Base-by-base conservation (phyloP, 2,113 vertebrate species). In the Opisthocomus hoazin region DNA sequence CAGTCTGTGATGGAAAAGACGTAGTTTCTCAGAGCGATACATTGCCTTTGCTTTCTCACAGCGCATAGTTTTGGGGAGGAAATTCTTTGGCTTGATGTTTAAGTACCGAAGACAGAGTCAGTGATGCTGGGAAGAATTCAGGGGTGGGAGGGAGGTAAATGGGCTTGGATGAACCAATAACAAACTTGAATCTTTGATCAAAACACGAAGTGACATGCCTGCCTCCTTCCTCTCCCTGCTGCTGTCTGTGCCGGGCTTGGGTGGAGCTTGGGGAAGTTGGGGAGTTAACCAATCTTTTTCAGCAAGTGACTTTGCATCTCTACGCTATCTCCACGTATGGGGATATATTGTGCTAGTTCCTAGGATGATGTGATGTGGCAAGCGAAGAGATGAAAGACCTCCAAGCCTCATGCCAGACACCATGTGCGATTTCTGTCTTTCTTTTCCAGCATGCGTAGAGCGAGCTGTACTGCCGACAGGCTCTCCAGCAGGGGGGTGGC, bases 131-230 rank as follows among this genome's bases (percentile, higher is more conserved):
- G 89, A 89, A 96, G 69, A 95, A 91, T 89, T 95, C 54, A 60
- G 77, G 36, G 63, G 21, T 64, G 43, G 77, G 43, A 87, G n/a
- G 53, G 82, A 82, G 20, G 57, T 87, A 90, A 92, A 84, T 58
- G 32, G 73, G 69, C 77, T 91, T 94, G 57, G 70, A 82, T 79
- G 81, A 94, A 94, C 94, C 84, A 92, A 85, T 82, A 97, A 61
- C 32, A 85, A 82, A 89, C 65, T 78, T 69, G 58, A 65, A 85
- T 90, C 54, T 91, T 90, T 90, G 87, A 96, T 90, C 32, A 94
- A 93, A 91, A 93, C 48, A 23, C 53, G 85, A 93, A 96, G 30
- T 86, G 94, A 88, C 90, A 76, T 50, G 63, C 53, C 22, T 94
- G 43, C 53, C 83, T 93, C 45, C 29, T 76, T 82, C 48, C 20